Base-by-base conservation (phyloP, 2,888 invertebrate genomes). In the Ariolimax columbianus region DNA sequence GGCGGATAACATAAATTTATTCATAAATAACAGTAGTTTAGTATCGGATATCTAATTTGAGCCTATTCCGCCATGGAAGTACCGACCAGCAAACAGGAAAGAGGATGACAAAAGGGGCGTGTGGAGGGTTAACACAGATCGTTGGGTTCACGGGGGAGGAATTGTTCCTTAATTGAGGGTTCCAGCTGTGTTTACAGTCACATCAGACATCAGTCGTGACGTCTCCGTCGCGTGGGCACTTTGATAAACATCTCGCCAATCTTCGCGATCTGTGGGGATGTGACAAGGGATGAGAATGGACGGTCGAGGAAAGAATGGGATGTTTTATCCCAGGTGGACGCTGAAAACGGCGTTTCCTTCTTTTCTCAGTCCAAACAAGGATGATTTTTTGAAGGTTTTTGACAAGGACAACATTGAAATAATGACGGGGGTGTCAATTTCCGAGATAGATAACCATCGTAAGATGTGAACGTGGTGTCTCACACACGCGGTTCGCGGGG, bases 351-450 rank as follows among this genome's bases (percentile, higher is more conserved):
- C 3, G 19, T 3, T 26, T 6, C 33, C 30, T 26, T 47, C 11
- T 3, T 75, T n/a, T 26, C 11, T 17, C 17, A 26, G 51, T 75
- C 75, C 17, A n/a, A 51, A 77, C 17, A 11, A 51, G 30, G 36
- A 38, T 36, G 77, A 59, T 47, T 77, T 59, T 47, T 59, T 55
- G 77, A 77, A 55, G 30, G 23, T 2, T 77, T 59, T 77, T 77
- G 59, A 59, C 77, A 77, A 36, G 33, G 14, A 77, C 59, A 77
- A 59, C 36, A 59, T 23, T 59, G 59, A 38, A 63, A n/a, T 63
- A 11, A 63, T 63, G 59, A n/a, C n/a, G 11, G 19, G 23, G 77
- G 77, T 77, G 77, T 77, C 77, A 38, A 30, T 63, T 63, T 78
- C 63, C 26, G 11, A 0, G 78, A 3, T n/a, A 63, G 63, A 38